A percentile compares a stretch with the other conserved stretches of the same genome.
Evolutionary conservation across 2,888 invertebrate species (phyloP).

Genomic region (Cerastoderma edule): DNA sequence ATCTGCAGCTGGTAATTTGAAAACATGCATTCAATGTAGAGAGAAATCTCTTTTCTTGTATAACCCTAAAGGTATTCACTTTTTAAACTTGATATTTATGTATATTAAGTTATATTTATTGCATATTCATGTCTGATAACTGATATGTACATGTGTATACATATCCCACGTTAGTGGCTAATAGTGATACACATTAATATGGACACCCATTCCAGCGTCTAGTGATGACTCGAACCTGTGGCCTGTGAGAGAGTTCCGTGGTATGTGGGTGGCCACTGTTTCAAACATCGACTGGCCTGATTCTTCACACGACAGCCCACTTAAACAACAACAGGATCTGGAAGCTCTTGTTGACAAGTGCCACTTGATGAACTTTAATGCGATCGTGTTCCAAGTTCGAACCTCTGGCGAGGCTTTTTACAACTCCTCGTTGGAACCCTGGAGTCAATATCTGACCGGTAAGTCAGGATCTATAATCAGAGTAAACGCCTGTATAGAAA

Average conservation of each 20-base stretch:
- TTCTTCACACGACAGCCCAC: slow-evolving; percentile 57
- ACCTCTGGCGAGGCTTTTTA: slow-evolving; percentile 80
- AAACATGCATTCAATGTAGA: too few relatives aligned
- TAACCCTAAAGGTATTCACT: too few relatives aligned
- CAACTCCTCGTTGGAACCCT: slow-evolving; percentile 76
- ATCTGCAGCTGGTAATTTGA: too few relatives aligned
- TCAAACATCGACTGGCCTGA: slow-evolving; percentile 81
- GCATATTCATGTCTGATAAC: too few relatives aligned
- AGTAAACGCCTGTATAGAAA: too few relatives aligned
- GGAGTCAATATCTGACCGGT: slow-evolving; percentile 79
- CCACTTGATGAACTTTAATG: slow-evolving; percentile 73
- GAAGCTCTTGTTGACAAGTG: slow-evolving; percentile 65
- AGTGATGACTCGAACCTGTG: slow-evolving; percentile 35
- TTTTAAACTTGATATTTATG: too few relatives aligned
- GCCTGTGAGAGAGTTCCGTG: slow-evolving; percentile 76
- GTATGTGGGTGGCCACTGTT: slow-evolving; percentile 80
- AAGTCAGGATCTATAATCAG: too few relatives aligned
- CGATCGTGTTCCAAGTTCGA: slow-evolving; percentile 73
- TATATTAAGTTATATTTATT: too few relatives aligned
- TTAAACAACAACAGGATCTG: slow-evolving; percentile 68
- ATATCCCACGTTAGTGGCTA: too few relatives aligned
- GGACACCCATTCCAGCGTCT: neutral
- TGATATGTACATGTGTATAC: too few relatives aligned
- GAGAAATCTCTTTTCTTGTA: too few relatives aligned
- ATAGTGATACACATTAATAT: too few relatives aligned